phyloP scores from a whole-genome alignment of 2,113 vertebrate genomes.

The Clarias macrocephalus region DNA sequence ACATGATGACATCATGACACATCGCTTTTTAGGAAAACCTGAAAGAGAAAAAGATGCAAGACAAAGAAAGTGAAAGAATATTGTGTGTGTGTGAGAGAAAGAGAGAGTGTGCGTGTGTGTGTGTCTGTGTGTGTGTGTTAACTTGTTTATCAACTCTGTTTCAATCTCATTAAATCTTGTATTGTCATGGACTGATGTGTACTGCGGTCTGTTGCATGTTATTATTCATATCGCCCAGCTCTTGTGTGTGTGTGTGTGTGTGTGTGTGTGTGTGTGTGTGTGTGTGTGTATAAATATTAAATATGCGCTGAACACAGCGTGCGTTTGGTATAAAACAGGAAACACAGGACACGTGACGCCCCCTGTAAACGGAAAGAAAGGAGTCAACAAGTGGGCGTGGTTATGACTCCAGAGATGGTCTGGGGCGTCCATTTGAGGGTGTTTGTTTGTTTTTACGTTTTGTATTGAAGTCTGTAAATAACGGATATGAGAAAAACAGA shows the following conservation, averaged over 20 bases:
- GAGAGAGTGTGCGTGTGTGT: too few relatives aligned
- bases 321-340: slow-evolving; percentile 1
- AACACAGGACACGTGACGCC: neutral
- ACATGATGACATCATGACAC: too few relatives aligned
- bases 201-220: too few relatives aligned
- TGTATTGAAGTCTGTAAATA: slow-evolving; percentile 30
- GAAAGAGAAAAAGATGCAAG: too few relatives aligned
- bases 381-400: neutral
- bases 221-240: neutral
- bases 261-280: too few relatives aligned
- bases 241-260: too few relatives aligned
- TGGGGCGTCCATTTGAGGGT: neutral
- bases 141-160: too few relatives aligned
- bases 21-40: too few relatives aligned
- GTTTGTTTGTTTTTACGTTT: slow-evolving; percentile 12
- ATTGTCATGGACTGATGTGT: neutral
- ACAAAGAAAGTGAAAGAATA: too few relatives aligned
- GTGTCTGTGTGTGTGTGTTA: too few relatives aligned
- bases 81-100: neutral
- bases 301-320: neutral
- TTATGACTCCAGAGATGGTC: neutral
- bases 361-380: neutral
- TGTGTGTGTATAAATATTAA: slow-evolving; percentile 1
- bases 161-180: too few relatives aligned
- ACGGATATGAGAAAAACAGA: slow-evolving; percentile 12